phyloP scores from a whole-genome alignment of 1,140 invertebrate species.

The Drosophila arawakana region DNA sequence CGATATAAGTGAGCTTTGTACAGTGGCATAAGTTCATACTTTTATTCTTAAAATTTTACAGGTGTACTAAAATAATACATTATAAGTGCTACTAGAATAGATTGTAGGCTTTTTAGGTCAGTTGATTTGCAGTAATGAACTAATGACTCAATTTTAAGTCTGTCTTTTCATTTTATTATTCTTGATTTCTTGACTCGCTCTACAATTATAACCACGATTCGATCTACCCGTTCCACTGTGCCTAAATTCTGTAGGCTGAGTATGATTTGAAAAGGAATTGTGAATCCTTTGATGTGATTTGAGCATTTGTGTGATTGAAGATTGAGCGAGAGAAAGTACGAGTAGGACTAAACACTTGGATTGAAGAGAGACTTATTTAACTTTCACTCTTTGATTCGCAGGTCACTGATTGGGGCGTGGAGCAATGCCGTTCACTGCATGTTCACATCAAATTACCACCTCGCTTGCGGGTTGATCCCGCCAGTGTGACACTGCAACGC shows the following conservation, averaged over 20 bases:
- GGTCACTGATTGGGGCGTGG: slow-evolving; percentile 89
- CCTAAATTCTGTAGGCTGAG: background rate
- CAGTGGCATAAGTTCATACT: too few species aligned
- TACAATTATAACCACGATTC: background rate
- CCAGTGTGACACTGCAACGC: slow-evolving; percentile 88
- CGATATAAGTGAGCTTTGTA: too few species aligned
- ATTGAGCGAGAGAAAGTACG: background rate
- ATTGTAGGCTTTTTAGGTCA: too few species aligned
- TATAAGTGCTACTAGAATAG: too few species aligned
- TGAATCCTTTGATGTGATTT: slow-evolving; percentile 4
- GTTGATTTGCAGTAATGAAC: too few species aligned
- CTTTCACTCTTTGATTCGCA: slow-evolving; percentile 53
- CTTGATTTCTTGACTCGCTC: too few species aligned
- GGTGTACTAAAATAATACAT: too few species aligned
- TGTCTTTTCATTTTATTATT: too few species aligned
- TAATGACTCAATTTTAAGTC: too few species aligned
- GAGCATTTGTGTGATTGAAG: background rate
- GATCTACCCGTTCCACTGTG: background rate
- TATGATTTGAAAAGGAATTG: background rate
- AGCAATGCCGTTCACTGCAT: slow-evolving; percentile 89
- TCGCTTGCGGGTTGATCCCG: slow-evolving; percentile 89
- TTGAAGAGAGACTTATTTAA: background rate
- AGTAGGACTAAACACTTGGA: background rate
- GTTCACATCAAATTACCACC: slow-evolving; percentile 89
- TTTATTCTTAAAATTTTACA: too few species aligned